Conservation (phyloP, 1,140 invertebrate species). For the Drosophila suzukii region DNA sequence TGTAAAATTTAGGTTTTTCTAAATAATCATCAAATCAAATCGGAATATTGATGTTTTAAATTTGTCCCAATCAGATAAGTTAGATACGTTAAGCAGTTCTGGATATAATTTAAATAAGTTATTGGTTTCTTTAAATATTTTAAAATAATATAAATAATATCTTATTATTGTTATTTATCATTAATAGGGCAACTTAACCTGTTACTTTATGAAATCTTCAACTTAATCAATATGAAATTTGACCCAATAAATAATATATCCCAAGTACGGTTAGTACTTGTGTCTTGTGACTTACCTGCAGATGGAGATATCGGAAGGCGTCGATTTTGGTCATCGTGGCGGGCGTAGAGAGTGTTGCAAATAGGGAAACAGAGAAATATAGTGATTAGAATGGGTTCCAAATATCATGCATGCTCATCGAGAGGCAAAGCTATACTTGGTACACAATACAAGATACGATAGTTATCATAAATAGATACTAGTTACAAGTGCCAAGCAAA, state of each 20-base stretch:
- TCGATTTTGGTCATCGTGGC: constrained; percentile 1
- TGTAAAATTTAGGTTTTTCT: too few relatives aligned
- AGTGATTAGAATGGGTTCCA: neutral
- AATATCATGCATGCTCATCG: neutral
- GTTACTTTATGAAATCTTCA: neutral
- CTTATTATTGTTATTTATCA: too few relatives aligned
- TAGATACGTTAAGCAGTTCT: too few relatives aligned
- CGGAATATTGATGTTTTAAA: too few relatives aligned
- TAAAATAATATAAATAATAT: too few relatives aligned
- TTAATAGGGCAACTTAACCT: neutral
- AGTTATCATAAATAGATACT: constrained; percentile 1
- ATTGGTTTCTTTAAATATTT: too few relatives aligned
- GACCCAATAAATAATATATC: neutral
- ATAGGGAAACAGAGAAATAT: neutral
- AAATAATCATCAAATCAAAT: too few relatives aligned
- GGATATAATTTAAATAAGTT: too few relatives aligned
- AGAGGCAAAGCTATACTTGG: neutral
- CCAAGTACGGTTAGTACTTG: neutral
- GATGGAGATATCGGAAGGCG: too few relatives aligned
- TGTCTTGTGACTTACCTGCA: neutral
- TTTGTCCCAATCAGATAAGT: too few relatives aligned
- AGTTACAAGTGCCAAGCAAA: constrained; percentile 53
- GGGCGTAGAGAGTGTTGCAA: neutral
- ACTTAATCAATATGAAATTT: neutral
- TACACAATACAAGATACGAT: constrained; percentile 9